Evolutionary conservation across 2,797 vertebrate genomes (phyloP).

Genomic region (Sebastes steindachneri): DNA sequence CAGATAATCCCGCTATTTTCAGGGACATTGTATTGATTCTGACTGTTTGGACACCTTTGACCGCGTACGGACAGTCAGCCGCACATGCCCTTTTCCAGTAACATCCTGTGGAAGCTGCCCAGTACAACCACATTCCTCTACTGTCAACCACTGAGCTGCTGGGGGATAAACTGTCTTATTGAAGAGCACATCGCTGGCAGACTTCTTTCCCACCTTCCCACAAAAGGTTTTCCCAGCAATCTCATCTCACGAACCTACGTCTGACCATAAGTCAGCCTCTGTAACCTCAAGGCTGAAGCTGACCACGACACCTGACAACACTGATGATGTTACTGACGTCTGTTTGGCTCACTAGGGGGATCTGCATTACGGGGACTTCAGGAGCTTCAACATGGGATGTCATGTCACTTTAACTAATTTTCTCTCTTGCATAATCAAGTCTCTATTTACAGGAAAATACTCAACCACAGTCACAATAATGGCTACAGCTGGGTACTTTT

Average conservation of each 20-base stretch:
- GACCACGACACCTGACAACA: background rate
- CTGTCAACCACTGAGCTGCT: background rate
- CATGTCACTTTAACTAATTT: too few species aligned
- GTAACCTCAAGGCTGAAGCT: background rate
- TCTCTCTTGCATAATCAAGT: background rate
- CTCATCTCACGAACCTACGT: background rate
- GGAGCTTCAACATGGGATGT: background rate
- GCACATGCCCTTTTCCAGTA: background rate
- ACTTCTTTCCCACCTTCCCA: background rate
- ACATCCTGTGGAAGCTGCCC: background rate
- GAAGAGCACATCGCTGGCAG: background rate
- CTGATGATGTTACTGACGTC: background rate
- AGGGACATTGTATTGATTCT: background rate
- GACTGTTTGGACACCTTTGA: background rate
- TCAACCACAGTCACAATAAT: too few species aligned
- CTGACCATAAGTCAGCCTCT: background rate
- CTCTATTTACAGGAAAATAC: background rate
- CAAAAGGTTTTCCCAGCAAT: background rate
- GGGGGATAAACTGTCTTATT: background rate
- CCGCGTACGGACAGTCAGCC: background rate
- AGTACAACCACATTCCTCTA: background rate
- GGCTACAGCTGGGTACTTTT: background rate
- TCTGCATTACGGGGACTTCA: background rate
- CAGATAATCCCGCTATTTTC: background rate
- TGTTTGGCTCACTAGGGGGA: background rate